Percentiles rank a stretch among this genome's conserved stretches.
Evolutionary conservation across 2,113 vertebrate genomes (phyloP).

Genomic region (Procavia capensis): DNA sequence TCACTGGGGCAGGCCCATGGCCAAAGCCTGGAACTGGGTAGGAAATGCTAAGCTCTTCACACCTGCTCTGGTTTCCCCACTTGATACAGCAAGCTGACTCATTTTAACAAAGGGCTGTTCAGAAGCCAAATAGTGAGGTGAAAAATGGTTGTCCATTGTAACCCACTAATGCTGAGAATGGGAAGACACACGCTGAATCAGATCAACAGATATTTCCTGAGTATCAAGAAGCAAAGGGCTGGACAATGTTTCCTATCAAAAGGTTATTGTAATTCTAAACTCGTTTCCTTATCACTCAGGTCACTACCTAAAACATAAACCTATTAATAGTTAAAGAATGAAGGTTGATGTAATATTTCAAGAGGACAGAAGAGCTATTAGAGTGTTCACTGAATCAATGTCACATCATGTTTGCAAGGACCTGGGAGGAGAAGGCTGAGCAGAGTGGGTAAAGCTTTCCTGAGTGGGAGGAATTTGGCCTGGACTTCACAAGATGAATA

Average conservation of each 20-base stretch:
- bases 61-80: neutral
- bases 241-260: neutral
- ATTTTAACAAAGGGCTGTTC: neutral
- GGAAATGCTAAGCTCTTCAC: neutral
- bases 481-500: neutral
- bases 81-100: neutral
- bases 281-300: neutral
- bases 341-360: neutral
- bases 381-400: neutral
- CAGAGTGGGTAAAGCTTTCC: neutral
- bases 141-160: neutral
- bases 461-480: neutral
- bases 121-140: neutral
- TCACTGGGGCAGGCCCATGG: too few species aligned
- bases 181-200: neutral
- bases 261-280: neutral
- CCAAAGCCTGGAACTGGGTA: neutral
- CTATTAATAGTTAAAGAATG: neutral
- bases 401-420: neutral
- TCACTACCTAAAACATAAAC: neutral
- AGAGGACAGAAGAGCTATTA: neutral
- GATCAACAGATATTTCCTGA: neutral
- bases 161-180: neutral
- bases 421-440: rapidly evolving
- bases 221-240: neutral